Evolutionary conservation across 2,888 invertebrate species (phyloP).

Genomic region (Thysanoteuthis rhombus): DNA sequence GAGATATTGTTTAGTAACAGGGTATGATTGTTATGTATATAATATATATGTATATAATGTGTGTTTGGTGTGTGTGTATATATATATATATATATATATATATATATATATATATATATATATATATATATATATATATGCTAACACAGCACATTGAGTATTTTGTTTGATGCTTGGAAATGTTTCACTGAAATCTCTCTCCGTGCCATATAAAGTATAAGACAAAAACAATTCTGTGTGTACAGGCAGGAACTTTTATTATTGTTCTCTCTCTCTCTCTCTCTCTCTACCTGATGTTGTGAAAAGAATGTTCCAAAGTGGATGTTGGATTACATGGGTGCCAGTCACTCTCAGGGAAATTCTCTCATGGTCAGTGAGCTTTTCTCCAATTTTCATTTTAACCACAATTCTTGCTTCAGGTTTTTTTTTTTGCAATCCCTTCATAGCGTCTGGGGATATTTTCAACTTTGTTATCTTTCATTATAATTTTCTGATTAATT

Average conservation of each 20-base stretch:
- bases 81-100: neutral
- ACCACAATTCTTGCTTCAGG: neutral
- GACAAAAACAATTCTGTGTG: neutral
- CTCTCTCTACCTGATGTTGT: conserved; percentile 12
- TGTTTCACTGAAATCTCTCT: neutral
- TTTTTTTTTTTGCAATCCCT: neutral
- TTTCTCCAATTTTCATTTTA: conserved; percentile 12
- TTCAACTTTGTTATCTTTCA: neutral
- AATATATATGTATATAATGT: neutral
- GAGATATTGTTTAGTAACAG: neutral
- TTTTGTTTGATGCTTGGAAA: neutral
- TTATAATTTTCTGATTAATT: neutral
- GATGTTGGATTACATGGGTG: conserved; percentile 12
- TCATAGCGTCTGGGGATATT: neutral
- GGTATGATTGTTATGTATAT: neutral
- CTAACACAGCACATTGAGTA: neutral
- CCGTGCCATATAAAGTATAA: neutral
- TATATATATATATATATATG: neutral
- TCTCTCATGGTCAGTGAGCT: conserved; percentile 12
- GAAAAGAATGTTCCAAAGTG: neutral
- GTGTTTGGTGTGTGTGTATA: neutral
- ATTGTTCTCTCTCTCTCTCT: neutral
- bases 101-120: neutral
- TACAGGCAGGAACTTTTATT: neutral
- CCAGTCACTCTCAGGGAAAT: conserved; percentile 12